Evolutionary conservation across 2,888 invertebrate species (phyloP).

Genomic region (Strigamia transsilvanica): DNA sequence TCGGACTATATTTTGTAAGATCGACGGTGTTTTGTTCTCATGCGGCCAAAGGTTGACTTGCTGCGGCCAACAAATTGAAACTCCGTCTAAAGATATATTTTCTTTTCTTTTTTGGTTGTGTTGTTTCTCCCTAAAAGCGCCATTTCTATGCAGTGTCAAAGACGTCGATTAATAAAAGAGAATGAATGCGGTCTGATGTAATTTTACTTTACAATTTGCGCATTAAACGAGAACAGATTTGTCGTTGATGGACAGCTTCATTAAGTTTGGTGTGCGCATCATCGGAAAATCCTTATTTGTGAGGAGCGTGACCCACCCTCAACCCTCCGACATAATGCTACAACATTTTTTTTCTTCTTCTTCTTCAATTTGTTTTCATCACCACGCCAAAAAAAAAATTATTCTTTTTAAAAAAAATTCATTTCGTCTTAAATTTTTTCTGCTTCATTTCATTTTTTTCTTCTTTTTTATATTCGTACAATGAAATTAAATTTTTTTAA

Average conservation of each 20-base stretch:
- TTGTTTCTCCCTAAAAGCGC: neutral
- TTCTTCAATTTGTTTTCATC: conserved; percentile 28
- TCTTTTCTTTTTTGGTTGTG: neutral
- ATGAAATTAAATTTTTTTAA: conserved; percentile 40
- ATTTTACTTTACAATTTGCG: conserved; percentile 32
- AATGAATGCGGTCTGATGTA: conserved; percentile 17
- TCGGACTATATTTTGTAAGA: too few species aligned
- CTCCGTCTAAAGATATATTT: too few species aligned
- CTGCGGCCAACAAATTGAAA: too few species aligned
- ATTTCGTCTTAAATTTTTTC: conserved; percentile 35
- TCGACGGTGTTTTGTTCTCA: too few species aligned
- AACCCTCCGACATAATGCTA: conserved; percentile 33
- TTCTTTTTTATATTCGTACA: neutral
- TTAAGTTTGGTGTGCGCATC: conserved; percentile 37
- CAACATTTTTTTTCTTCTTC: conserved; percentile 8
- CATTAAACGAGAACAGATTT: conserved; percentile 40
- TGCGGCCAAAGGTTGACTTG: too few species aligned
- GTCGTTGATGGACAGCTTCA: conserved; percentile 49
- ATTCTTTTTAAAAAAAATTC: conserved; percentile 4
- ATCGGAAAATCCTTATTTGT: conserved; percentile 43
- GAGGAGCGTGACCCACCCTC: conserved; percentile 35
- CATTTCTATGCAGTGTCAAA: neutral
- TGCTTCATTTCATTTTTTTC: neutral
- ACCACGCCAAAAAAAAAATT: conserved; percentile 3
- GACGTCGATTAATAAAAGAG: conserved; percentile 10